Conservation (phyloP, 2,113 vertebrate genomes). For the Struthidea cinerea region DNA sequence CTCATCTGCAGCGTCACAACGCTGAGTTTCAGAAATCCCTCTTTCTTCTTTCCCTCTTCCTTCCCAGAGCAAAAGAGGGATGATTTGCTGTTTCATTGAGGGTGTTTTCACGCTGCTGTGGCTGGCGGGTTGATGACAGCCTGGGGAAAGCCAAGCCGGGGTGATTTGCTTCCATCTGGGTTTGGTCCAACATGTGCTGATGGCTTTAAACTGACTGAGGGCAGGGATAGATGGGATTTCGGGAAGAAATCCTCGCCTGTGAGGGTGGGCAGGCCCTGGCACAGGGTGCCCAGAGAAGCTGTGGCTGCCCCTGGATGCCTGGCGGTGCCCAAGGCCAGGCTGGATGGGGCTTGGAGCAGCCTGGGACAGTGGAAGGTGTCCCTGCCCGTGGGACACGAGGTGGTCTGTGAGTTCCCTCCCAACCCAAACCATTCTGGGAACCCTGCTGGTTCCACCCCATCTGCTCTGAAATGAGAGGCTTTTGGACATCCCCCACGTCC, state of each 20-base stretch:
- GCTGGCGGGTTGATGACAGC: background rate
- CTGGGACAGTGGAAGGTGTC: background rate
- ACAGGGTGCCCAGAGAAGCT: background rate
- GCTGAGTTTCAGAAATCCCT: background rate
- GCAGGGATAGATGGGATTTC: background rate
- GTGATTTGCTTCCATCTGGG: background rate
- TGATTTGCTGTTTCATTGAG: fast-evolving
- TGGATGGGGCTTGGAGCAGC: background rate
- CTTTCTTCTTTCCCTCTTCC: background rate
- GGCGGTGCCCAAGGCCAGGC: fast-evolving
- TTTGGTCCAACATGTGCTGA: fast-evolving
- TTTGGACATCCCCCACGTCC: fast-evolving
- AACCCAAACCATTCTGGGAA: background rate
- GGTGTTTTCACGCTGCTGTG: background rate
- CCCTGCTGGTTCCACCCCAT: background rate
- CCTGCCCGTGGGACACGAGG: fast-evolving
- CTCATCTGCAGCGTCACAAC: background rate
- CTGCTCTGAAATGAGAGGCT: background rate
- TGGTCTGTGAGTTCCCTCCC: background rate
- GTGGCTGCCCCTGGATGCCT: background rate
- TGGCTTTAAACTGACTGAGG: background rate
- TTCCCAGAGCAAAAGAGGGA: background rate
- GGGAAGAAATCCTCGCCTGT: background rate
- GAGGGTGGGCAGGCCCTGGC: fast-evolving
- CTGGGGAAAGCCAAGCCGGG: background rate